Evolutionary conservation across 2,113 vertebrate genomes (phyloP), one percentile per base, ranked within the genome.

Genomic region (Antechinus flavipes): DNA sequence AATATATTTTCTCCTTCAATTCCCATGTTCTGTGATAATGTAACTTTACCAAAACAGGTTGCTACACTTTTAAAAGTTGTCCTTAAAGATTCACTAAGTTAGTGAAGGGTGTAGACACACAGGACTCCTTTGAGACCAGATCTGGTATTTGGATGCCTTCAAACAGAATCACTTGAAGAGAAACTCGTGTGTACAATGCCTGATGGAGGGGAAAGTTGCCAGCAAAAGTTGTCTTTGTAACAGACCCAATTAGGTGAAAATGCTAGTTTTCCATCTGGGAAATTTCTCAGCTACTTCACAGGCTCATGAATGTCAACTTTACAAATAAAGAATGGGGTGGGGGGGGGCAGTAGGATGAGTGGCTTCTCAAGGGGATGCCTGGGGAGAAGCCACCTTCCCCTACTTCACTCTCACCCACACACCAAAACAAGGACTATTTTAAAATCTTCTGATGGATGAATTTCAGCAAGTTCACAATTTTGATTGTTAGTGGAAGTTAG

Each of bases 381-480:
- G 27, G 89, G 42, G 92, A 92, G 61, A 76, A 76, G 68, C 30
- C 68, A 76, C 35, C 68, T 76, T 42, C 68, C 68, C 68, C 14
- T 16, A 42, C 12, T 76, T 76, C 68, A n/a, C 35, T 76, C 68
- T 76, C 35, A 76, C 30, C 61, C 61, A 68, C 30, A 89, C 26
- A 54, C 42, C 11, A 89, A 84, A 16, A 58, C 68, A 90, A 93
- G 93, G 0, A 84, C 9, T 19, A 89, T 91, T 94, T 96, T 90
- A 54, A 92, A 96, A 49, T 50, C 46, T 76, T 25, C 26, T 56
- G 27, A 9, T 93, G 10, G n/a, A 11, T 26, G 42, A 90, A 94
- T 94, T 94, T 35, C 46, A 76, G 35, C 35, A 93, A 94, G n/a
- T 89, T 91, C 23, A 24, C 16, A 90, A 93, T 84, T 90, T 23